Conservation (phyloP, 2,888 invertebrate species). For the Machimus atricapillus region DNA sequence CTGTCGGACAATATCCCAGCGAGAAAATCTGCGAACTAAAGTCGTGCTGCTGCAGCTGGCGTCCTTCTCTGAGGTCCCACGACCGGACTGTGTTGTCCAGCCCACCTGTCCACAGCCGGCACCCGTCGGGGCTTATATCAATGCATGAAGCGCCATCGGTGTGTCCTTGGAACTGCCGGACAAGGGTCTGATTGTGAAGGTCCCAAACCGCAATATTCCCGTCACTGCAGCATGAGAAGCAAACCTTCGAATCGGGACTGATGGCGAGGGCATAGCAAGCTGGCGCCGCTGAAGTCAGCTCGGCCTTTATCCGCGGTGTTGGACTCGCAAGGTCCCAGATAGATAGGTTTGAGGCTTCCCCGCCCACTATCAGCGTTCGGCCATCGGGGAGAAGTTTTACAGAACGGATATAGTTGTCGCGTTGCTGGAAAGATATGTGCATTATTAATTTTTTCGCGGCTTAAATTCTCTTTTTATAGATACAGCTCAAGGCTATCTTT, state of each 20-base stretch:
- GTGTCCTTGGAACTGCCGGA: slow-evolving; percentile 94
- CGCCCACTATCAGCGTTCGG: slow-evolving; percentile 92
- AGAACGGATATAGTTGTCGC: slow-evolving; percentile 95
- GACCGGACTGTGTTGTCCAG: slow-evolving; percentile 96
- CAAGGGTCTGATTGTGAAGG: slow-evolving; percentile 86
- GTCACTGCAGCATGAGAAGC: slow-evolving; percentile 98
- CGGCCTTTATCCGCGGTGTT: slow-evolving; percentile 91
- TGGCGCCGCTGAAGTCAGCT: slow-evolving; percentile 88
- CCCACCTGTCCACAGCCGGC: slow-evolving; percentile 90
- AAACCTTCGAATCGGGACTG: slow-evolving; percentile 95
- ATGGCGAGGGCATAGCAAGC: slow-evolving; percentile 98
- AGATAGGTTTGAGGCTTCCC: slow-evolving; percentile 93
- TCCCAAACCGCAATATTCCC: slow-evolving; percentile 98
- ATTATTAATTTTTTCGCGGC: not conserved
- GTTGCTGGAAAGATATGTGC: slow-evolving; percentile 70
- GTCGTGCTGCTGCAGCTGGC: slow-evolving; percentile 94
- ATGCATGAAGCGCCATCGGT: slow-evolving; percentile 98
- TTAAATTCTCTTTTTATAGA: not conserved
- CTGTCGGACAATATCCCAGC: slow-evolving; percentile 90
- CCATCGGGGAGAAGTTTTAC: slow-evolving; percentile 95
- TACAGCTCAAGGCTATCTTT: not conserved
- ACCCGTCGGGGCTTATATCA: slow-evolving; percentile 94
- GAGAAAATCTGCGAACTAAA: slow-evolving; percentile 91
- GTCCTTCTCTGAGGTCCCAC: slow-evolving; percentile 93
- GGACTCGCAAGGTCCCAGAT: slow-evolving; percentile 95